Evolutionary conservation across 2,113 vertebrate genomes (phyloP), one percentile per base, ranked within the genome.

Genomic region (Emberiza fucata): DNA sequence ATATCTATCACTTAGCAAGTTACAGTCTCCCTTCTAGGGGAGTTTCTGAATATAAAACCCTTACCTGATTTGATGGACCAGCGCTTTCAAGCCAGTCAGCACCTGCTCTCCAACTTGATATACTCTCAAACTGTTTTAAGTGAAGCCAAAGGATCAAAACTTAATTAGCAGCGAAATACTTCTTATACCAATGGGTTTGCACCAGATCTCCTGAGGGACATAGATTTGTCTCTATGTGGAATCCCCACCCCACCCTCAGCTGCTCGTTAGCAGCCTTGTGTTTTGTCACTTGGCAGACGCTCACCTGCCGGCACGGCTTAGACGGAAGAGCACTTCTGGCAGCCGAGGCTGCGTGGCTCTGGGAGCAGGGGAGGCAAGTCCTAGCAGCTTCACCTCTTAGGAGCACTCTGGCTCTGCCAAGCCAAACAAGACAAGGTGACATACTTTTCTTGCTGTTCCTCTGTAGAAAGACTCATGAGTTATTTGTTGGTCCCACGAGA

Each of bases 101-200:
- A 98, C 98, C 98, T 98, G 98, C 97, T 97, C 87, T 97, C 95
- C 92, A 95, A 97, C 87, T 95, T 93, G 94, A 98, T 97, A 96
- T 92, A 89, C 95, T 94, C 94, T 84, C 85, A 94, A 95, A 95
- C 80, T 87, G 96, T 98, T 98, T 98, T 94, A 98, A 98, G 97
- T 97, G 82, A 95, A 98, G 98, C 98, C 98, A 98, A 97, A 95
- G 97, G 96, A 98, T 98, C 98, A 98, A 96, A 97, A 97, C 97
- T 98, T 98, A 98, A 98, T 98, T 98, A 98, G 97, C 93, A 94
- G 93, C 45, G 45, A 96, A 98, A 97, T 97, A 97, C 95, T 96
- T 97, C 92, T 98, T 97, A 37, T 72, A 93, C 92, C 42, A 96
- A 97, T 98, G 47, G 0, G 89, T 95, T 97, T 94, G 96, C 94